A percentile compares a stretch with the other conserved stretches of the same genome.
These are phyloP conservation scores for Aegithalos caudatus DNA, from an alignment of 2,113 vertebrate genomes.

Conservation along the genomic window DNA sequence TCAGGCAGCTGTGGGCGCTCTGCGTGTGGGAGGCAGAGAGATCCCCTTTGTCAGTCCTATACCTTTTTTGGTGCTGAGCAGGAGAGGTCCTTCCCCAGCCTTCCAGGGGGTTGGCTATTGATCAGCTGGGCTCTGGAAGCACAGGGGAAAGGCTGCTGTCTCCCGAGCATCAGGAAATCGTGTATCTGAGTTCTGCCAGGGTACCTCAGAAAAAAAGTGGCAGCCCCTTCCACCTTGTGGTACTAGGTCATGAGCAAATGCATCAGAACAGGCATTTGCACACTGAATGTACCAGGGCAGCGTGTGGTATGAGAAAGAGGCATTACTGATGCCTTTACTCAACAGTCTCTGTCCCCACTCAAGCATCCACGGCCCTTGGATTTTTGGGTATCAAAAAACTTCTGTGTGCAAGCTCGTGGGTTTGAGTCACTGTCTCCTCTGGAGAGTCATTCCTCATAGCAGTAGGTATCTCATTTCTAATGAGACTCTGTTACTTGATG, in stretches of 20 bases:
- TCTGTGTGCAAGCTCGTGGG: accelerated
- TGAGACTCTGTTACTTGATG: not conserved
- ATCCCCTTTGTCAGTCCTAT: constrained; percentile 40
- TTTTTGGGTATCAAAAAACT: not conserved
- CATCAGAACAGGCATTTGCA: not conserved
- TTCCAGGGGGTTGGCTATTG: not conserved
- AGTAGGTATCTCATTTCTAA: not conserved
- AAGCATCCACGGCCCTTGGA: not conserved
- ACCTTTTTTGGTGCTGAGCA: constrained; percentile 41
- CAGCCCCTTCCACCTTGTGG: not conserved
- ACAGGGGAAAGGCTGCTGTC: not conserved
- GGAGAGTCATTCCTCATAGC: not conserved
- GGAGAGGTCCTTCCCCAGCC: not conserved
- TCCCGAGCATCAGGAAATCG: accelerated
- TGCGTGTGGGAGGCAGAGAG: not conserved
- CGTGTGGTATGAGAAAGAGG: not conserved
- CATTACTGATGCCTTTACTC: not conserved
- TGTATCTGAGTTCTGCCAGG: not conserved
- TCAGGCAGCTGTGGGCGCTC: not conserved
- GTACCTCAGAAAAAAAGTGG: not conserved
- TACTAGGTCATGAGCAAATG: not conserved
- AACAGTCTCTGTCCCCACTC: not conserved
- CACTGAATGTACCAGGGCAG: not conserved
- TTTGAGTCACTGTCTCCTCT: not conserved
- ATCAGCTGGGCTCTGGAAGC: not conserved